Conservation (phyloP, 2,888 invertebrate genomes). For the Syrphus vitripennis region DNA sequence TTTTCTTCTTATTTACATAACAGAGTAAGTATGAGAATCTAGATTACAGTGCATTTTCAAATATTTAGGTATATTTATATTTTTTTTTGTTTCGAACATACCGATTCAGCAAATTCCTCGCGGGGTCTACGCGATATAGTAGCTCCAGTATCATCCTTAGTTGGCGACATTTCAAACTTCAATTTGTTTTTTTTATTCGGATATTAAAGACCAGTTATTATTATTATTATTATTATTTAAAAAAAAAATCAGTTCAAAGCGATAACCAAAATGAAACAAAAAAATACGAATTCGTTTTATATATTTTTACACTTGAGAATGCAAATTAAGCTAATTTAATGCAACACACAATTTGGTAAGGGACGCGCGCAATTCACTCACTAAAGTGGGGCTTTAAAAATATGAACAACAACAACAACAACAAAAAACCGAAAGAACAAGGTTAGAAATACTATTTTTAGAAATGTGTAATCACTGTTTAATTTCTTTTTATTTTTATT, state of each 20-base stretch:
- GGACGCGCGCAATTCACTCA: constrained; percentile 19
- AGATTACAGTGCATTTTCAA: background rate
- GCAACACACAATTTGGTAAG: constrained; percentile 31
- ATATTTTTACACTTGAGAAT: constrained; percentile 52
- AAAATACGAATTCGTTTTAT: constrained; percentile 40
- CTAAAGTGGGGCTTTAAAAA: constrained; percentile 13
- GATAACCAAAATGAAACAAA: constrained; percentile 24
- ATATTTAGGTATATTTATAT: background rate
- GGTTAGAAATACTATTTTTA: constrained; percentile 61
- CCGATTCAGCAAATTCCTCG: constrained; percentile 79
- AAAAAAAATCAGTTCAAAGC: background rate
- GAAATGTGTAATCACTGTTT: constrained; percentile 62
- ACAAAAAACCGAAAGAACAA: constrained; percentile 13
- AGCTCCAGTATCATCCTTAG: constrained; percentile 78
- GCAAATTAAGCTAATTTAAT: constrained; percentile 66
- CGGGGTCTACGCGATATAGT: constrained; percentile 78
- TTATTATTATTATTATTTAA: constrained; percentile 30
- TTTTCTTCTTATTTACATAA: background rate
- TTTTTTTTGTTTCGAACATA: constrained; percentile 72
- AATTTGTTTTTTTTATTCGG: background rate
- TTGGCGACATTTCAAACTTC: constrained; percentile 76
- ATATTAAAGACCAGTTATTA: constrained; percentile 52
- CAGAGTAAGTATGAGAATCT: background rate
- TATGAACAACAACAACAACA: background rate
- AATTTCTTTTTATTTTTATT: constrained; percentile 22